Evolutionary conservation across 2,113 vertebrate species (phyloP).

Genomic region (Orcinus orca): DNA sequence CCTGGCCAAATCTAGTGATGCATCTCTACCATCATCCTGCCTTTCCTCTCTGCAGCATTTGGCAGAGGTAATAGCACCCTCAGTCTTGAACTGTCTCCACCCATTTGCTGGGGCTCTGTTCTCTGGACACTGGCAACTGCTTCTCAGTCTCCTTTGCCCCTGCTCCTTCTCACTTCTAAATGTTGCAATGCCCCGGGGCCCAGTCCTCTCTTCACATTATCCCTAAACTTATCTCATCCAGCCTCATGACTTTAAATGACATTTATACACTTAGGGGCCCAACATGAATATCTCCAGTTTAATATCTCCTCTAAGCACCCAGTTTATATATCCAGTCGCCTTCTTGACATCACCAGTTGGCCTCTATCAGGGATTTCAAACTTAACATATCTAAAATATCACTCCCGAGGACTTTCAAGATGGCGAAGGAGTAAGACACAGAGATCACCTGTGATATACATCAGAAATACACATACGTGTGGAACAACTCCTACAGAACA

Average conservation of each 20-base stretch:
- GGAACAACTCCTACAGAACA: no score
- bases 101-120: neutral
- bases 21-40: neutral
- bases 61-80: neutral
- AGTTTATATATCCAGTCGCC: neutral
- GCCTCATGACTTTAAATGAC: neutral
- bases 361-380: neutral
- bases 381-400: neutral
- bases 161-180: neutral
- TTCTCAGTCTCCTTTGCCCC: neutral
- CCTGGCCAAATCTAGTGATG: neutral
- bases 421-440: no score
- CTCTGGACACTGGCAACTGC: neutral
- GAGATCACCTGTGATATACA: no score
- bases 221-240: neutral
- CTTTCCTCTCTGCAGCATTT: neutral
- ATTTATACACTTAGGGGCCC: neutral
- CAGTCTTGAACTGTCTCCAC: neutral
- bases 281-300: neutral
- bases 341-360: neutral
- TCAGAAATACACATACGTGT: no score
- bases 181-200: neutral
- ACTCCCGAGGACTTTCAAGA: no score
- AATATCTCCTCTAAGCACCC: neutral
- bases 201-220: neutral